These are phyloP conservation scores for Psephotus haematonotus DNA, from an alignment of 2,113 vertebrate genomes.

Conservation along the genomic window DNA sequence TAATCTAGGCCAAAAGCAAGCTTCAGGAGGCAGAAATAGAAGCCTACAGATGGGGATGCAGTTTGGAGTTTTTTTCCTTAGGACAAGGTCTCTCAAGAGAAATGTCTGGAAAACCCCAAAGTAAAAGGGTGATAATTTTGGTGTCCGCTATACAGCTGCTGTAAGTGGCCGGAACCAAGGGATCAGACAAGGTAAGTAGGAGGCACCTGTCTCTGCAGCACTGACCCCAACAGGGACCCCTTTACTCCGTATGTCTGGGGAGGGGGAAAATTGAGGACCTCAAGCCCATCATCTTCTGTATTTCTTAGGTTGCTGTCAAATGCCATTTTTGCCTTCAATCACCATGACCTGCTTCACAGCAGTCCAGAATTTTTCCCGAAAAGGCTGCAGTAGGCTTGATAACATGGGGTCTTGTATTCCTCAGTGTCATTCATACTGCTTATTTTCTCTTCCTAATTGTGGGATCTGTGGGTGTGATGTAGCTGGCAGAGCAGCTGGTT, in stretches of 20 bases:
- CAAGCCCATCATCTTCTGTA: background rate
- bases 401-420: background rate
- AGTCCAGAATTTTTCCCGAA: background rate
- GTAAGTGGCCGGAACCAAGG: background rate
- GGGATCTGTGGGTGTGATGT: background rate
- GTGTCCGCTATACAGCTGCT: background rate
- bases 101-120: background rate
- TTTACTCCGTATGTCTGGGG: accelerated
- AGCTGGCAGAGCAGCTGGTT: background rate
- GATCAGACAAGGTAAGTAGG: background rate
- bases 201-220: background rate
- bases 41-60: background rate
- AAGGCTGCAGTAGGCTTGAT: background rate
- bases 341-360: background rate
- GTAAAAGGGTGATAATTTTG: background rate
- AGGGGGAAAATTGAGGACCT: accelerated
- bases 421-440: background rate
- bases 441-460: background rate
- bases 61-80: background rate
- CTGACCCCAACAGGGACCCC: background rate
- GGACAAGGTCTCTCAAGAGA: background rate
- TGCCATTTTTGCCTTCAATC: background rate
- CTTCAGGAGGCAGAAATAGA: background rate
- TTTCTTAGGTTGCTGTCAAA: background rate
- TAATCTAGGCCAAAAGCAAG: background rate